A percentile compares a stretch with the other conserved stretches of the same genome.
Evolutionary conservation across 2,797 vertebrate genomes (phyloP).

Genomic region (Hapalemur alaotrensis): DNA sequence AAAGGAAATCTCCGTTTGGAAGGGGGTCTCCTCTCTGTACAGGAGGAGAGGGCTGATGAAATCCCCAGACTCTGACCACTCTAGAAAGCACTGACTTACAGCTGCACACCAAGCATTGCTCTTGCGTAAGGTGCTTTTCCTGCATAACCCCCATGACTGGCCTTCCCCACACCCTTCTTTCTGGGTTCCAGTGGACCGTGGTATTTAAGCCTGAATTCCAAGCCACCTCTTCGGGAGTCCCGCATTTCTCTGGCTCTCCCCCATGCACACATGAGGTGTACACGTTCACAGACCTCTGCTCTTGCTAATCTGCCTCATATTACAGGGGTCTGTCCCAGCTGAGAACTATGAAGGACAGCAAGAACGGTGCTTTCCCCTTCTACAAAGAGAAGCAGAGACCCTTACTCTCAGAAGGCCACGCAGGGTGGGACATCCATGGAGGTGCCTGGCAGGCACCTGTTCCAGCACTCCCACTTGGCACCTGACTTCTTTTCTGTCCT

Average conservation of each 20-base stretch:
- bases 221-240: not conserved
- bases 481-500: not conserved
- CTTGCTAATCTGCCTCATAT: not conserved
- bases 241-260: not conserved
- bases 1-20: not conserved
- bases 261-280: too few relatives aligned
- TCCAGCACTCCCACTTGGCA: not conserved
- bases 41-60: not conserved
- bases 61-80: not conserved
- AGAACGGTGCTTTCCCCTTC: not conserved
- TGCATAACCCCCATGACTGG: not conserved
- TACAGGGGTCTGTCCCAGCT: not conserved
- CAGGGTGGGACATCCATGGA: not conserved
- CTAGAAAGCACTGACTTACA: not conserved
- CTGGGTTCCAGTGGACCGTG: not conserved
- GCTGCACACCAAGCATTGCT: not conserved
- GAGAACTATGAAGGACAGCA: not conserved
- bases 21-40: not conserved
- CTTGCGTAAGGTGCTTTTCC: not conserved
- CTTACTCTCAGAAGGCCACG: not conserved
- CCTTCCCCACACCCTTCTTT: not conserved
- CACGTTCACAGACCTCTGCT: not conserved
- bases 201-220: not conserved
- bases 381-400: not conserved
- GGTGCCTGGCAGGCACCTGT: accelerated